Evolutionary conservation across 1,140 invertebrate species (phyloP).

Genomic region (Habropoda laboriosa): DNA sequence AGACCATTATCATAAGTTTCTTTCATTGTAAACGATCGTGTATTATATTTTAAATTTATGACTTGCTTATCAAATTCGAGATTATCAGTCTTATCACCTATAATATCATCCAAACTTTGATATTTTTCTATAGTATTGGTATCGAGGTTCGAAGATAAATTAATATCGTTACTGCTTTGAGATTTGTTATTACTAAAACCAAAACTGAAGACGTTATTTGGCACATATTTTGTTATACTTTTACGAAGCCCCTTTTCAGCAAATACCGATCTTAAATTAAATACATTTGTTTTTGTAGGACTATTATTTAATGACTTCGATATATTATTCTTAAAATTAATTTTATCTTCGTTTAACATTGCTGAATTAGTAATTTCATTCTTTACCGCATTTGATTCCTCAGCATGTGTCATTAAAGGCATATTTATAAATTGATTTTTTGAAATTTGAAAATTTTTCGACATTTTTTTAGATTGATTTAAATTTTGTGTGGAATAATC

Average conservation of each 20-base stretch:
- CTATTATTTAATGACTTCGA: constrained; percentile 73
- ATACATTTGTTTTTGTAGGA: constrained; percentile 68
- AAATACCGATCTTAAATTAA: constrained; percentile 55
- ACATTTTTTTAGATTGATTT: constrained; percentile 35
- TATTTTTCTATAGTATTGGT: constrained; percentile 11
- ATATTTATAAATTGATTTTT: constrained; percentile 13
- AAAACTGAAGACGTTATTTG: constrained; percentile 52
- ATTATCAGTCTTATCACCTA: constrained; percentile 47
- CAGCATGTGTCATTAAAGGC: constrained; percentile 34
- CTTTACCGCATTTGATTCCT: constrained; percentile 66
- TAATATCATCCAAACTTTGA: constrained; percentile 23
- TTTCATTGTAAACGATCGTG: background rate
- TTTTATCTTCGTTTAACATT: constrained; percentile 65
- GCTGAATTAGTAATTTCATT: constrained; percentile 70
- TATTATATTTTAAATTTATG: background rate
- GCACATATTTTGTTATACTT: constrained; percentile 51
- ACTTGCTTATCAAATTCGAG: constrained; percentile 25
- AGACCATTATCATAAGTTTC: constrained; percentile 10
- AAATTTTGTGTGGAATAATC: constrained; percentile 14
- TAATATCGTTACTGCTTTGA: constrained; percentile 46
- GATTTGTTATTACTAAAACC: constrained; percentile 41
- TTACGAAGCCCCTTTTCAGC: background rate
- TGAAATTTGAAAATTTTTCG: constrained; percentile 8
- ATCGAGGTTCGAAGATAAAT: constrained; percentile 12
- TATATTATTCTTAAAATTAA: constrained; percentile 66